Base-by-base conservation (phyloP, 2,113 vertebrate species). In the Hipposideros armiger region DNA sequence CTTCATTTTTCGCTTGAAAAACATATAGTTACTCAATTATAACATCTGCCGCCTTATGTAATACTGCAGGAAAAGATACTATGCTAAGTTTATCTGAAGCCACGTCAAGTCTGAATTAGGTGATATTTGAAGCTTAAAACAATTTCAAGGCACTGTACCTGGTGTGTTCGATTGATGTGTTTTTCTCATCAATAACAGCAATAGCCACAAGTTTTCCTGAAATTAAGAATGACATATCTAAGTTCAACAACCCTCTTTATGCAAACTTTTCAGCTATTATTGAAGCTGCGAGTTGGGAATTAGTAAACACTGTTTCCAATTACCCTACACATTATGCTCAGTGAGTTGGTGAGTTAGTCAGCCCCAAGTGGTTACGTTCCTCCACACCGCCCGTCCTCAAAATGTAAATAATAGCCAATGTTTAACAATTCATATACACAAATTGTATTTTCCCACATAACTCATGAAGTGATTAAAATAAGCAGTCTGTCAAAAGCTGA, bases 121-220 rank as follows among this genome's bases (percentile, higher is more conserved):
- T 32, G 40, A 22, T 9, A 77, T 47, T 0, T 86, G 28, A 92
- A 64, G 70, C 28, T 87, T 91, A 87, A 83, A 90, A 69, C 36
- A 45, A 13, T 60, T 90, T 95, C 42, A 95, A 91, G 74, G 77
- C 50, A 96, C 83, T 87, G 94, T 99, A 99, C 99, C 99, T 99
- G 97, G 97, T 97, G 95, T 99, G 99, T 89, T 99, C 98, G 93
- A 98, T 97, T 89, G 99, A 99, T 96, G 98, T 98, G 95, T 99
- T 99, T 98, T 99, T 99, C 98, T 99, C 99, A 97, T 99, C 99
- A 97, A 99, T 99, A 97, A 99, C 97, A 87, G 99, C 99, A 87
- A 99, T 99, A 93, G 99, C 99, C 97, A 99, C 99, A 97, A 99
- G 98, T 98, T 99, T 99, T 97, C 99, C 99, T 99, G 98, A 97